These are phyloP conservation scores for Thunnus albacares DNA, from an alignment of 2,797 vertebrate species.

Conservation along the genomic window DNA sequence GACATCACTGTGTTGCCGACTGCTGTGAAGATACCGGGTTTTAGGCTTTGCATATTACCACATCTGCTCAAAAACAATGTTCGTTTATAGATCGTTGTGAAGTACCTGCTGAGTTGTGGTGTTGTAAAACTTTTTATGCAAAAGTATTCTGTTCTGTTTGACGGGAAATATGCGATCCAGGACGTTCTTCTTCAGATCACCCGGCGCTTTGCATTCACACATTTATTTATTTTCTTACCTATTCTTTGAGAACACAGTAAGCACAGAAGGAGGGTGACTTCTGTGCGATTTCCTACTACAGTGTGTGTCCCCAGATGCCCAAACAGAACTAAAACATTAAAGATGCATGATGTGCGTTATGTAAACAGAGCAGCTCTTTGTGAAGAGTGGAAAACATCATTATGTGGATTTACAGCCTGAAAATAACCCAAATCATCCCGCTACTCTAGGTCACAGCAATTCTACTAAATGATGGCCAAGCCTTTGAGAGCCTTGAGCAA, in stretches of 20 bases:
- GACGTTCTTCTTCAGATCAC: slow-evolving; percentile 1
- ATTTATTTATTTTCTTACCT: slow-evolving; percentile 5
- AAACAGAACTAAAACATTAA: slow-evolving; percentile 56
- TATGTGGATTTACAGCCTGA: slow-evolving; percentile 50
- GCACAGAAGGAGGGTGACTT: slow-evolving; percentile 15
- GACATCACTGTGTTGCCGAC: background rate
- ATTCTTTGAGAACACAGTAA: background rate
- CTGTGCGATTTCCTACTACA: background rate
- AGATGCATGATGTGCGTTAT: slow-evolving; percentile 19
- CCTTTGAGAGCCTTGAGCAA: slow-evolving; percentile 21
- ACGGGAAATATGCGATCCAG: background rate
- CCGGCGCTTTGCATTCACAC: slow-evolving; percentile 3
- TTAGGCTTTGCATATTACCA: background rate
- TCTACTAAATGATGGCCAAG: slow-evolving; percentile 22
- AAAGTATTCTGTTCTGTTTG: too few species aligned
- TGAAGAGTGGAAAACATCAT: slow-evolving; percentile 53
- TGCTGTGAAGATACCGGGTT: slow-evolving; percentile 6
- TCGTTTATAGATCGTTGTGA: slow-evolving; percentile 15
- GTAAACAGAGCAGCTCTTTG: slow-evolving; percentile 54
- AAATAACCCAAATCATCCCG: slow-evolving; percentile 36
- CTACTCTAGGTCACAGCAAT: slow-evolving; percentile 17
- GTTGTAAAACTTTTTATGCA: background rate
- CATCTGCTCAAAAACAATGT: background rate
- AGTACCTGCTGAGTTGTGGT: background rate
- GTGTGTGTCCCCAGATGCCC: slow-evolving; percentile 9